Percentiles rank a stretch among this genome's conserved stretches.
phyloP scores from a whole-genome alignment of 1,140 invertebrate genomes.

The Hyposmocoma kahamanoa region DNA sequence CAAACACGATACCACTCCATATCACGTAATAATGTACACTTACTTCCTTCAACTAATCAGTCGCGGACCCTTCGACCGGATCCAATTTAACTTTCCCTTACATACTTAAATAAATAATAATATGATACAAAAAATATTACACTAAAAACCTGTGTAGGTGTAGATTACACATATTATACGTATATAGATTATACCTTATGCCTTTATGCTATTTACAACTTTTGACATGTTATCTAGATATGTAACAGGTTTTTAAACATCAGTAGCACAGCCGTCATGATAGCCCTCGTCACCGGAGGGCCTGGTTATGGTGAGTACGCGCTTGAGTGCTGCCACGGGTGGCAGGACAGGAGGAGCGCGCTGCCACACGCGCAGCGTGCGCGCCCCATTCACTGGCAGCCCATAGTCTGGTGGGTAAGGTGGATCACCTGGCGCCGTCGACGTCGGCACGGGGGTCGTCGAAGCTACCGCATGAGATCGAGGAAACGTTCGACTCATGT shows the following conservation, averaged over 20 bases:
- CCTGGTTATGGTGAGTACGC: constrained; percentile 84
- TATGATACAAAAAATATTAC: constrained; percentile 69
- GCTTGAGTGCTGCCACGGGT: constrained; percentile 85
- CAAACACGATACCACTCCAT: constrained; percentile 61
- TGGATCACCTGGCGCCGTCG: constrained; percentile 33
- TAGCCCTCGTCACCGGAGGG: constrained; percentile 93
- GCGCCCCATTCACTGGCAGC: constrained; percentile 81
- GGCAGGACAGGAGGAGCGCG: constrained; percentile 87
- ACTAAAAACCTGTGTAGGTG: constrained; percentile 49
- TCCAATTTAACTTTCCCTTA: constrained; percentile 63
- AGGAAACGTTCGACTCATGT: constrained; percentile 74
- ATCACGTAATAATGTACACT: constrained; percentile 64
- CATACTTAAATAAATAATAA: constrained; percentile 67
- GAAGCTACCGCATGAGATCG: constrained; percentile 51
- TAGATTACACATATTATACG: constrained; percentile 43
- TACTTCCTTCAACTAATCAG: constrained; percentile 68
- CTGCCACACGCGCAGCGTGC: constrained; percentile 89
- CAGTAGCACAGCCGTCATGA: constrained; percentile 92
- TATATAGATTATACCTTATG: constrained; percentile 26
- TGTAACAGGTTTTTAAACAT: constrained; percentile 77
- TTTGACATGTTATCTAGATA: constrained; percentile 42
- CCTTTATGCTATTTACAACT: constrained; percentile 54
- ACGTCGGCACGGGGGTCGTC: constrained; percentile 10
- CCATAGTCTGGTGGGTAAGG: constrained; percentile 86
- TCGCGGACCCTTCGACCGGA: constrained; percentile 54